Conservation (phyloP, 2,888 invertebrate species). For the Bugula neritina region DNA sequence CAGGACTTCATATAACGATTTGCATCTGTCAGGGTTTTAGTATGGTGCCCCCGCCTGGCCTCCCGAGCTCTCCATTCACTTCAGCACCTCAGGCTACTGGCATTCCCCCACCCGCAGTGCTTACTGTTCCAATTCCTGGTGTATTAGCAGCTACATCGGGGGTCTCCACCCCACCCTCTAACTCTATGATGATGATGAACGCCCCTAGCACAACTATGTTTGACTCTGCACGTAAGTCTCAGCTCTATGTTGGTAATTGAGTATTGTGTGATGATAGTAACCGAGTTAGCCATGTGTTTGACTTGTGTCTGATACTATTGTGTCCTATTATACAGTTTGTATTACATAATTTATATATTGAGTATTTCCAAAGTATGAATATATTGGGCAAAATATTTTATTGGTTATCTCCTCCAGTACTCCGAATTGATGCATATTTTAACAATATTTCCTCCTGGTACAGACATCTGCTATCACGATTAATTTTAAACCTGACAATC, state of each 20-base stretch:
- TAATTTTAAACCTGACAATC: too few species aligned
- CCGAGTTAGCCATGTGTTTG: too few species aligned
- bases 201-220: not conserved
- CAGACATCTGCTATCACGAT: too few species aligned
- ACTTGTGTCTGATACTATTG: too few species aligned
- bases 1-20: too few species aligned
- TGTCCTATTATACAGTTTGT: not conserved
- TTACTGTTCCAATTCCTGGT: not conserved
- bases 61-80: not conserved
- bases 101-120: constrained; percentile 12
- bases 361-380: too few species aligned
- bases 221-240: not conserved
- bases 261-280: too few species aligned
- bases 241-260: too few species aligned
- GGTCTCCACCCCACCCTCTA: not conserved
- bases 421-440: too few species aligned
- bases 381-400: too few species aligned
- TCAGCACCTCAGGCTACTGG: not conserved
- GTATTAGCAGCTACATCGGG: not conserved
- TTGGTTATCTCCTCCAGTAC: too few species aligned
- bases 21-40: constrained; percentile 20
- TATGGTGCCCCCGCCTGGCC: constrained; percentile 20
- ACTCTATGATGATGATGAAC: not conserved
- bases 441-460: too few species aligned
- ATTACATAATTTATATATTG: not conserved